A percentile compares a stretch with the other conserved stretches of the same genome.
phyloP scores from a whole-genome alignment of 2,113 vertebrate species.

The Colaptes auratus region DNA sequence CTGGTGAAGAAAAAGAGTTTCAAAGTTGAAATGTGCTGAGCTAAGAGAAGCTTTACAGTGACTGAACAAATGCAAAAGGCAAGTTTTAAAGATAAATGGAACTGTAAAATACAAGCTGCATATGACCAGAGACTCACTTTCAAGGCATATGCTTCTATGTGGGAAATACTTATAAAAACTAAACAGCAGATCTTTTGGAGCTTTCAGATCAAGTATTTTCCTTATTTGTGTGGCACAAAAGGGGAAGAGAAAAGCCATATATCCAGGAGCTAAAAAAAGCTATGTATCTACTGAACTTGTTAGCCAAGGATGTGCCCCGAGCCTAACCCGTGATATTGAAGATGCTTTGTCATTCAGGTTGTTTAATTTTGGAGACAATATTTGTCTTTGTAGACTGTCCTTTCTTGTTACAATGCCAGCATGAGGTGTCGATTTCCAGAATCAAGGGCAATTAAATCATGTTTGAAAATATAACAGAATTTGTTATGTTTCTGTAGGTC shows the following conservation, averaged over 20 bases:
- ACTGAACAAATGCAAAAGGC: background rate
- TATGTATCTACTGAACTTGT: background rate
- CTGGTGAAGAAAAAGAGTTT: background rate
- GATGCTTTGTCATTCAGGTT: background rate
- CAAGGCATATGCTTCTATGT: background rate
- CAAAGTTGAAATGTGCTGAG: background rate
- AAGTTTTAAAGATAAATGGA: background rate
- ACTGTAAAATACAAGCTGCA: background rate
- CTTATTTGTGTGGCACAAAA: background rate
- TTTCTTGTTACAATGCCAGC: background rate
- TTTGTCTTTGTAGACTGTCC: background rate
- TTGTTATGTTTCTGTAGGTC: conserved; percentile 66
- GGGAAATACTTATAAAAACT: background rate
- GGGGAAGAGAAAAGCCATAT: background rate
- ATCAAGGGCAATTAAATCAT: background rate
- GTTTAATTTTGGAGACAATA: background rate
- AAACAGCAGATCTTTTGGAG: background rate
- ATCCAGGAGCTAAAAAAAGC: background rate
- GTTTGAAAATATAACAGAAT: background rate
- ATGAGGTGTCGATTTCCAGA: background rate
- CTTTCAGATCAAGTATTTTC: background rate
- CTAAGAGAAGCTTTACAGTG: background rate
- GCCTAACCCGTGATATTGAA: background rate
- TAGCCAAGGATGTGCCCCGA: background rate
- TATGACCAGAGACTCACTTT: background rate